These are phyloP conservation scores for Solenopsis fugax DNA, from an alignment of 1,140 invertebrate genomes.

Conservation along the genomic window DNA sequence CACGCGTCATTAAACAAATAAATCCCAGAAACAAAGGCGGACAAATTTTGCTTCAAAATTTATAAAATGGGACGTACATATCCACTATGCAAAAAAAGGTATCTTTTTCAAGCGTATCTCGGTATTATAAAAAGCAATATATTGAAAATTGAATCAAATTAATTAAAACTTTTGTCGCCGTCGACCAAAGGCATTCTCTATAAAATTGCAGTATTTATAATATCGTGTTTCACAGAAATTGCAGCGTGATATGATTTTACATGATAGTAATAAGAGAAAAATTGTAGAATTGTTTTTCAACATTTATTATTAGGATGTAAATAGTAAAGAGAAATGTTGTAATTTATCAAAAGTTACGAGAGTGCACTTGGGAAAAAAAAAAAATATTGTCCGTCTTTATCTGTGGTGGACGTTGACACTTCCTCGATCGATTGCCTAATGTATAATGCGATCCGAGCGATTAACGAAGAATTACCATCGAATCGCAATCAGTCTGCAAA, in stretches of 20 bases:
- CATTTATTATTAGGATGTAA: neutral
- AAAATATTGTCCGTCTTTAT: conserved; percentile 11
- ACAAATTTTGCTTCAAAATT: conserved; percentile 17
- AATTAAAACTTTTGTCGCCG: neutral
- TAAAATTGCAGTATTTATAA: neutral
- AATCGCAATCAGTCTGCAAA: conserved; percentile 60
- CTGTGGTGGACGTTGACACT: neutral
- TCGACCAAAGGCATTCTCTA: neutral
- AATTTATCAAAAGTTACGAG: neutral
- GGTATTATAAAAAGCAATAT: neutral
- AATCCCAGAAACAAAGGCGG: conserved; percentile 34
- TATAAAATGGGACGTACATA: neutral
- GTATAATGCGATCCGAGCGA: neutral
- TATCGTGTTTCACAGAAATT: neutral
- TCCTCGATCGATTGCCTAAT: conserved; percentile 9
- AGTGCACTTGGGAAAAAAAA: neutral
- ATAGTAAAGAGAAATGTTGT: neutral
- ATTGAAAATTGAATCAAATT: conserved; percentile 8
- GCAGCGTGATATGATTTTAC: neutral
- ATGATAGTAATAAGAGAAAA: neutral
- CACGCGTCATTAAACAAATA: conserved; percentile 54
- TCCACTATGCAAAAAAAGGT: neutral
- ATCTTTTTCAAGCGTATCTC: neutral
- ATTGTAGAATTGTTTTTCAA: neutral
- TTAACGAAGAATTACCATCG: conserved; percentile 63